phyloP scores from a whole-genome alignment of 2,113 vertebrate genomes.

The Cathartes aura region DNA sequence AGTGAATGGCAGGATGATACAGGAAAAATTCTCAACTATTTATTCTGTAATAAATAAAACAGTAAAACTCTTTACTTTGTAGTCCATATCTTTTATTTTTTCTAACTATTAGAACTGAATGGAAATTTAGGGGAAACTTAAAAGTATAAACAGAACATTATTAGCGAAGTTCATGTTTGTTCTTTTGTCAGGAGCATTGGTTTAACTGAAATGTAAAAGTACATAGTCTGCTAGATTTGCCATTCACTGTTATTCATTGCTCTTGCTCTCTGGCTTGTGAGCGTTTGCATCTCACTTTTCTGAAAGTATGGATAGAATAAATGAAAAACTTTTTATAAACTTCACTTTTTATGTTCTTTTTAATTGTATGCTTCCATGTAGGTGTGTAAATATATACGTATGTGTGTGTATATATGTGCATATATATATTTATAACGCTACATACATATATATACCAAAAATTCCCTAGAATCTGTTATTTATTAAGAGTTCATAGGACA shows the following conservation, averaged over 20 bases:
- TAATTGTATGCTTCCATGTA: neutral
- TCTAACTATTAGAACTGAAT: neutral
- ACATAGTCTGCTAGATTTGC: neutral
- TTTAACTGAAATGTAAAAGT: neutral
- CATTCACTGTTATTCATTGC: neutral
- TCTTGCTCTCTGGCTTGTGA: neutral
- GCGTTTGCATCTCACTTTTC: neutral
- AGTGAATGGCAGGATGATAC: neutral
- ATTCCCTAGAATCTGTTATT: neutral
- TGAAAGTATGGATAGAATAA: neutral
- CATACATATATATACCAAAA: neutral
- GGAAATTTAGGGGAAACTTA: neutral
- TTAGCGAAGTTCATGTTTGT: neutral
- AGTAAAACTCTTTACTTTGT: neutral
- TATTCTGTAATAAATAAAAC: neutral
- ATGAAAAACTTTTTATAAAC: neutral
- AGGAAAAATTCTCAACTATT: neutral
- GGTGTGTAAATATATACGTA: accelerated
- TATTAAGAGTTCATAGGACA: neutral
- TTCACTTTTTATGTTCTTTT: neutral
- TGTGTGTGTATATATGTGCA: accelerated
- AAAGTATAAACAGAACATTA: neutral
- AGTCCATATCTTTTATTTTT: neutral
- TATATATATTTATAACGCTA: neutral
- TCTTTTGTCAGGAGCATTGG: neutral